phyloP scores from a whole-genome alignment of 2,797 vertebrate species.

The Rhabdomys pumilio region DNA sequence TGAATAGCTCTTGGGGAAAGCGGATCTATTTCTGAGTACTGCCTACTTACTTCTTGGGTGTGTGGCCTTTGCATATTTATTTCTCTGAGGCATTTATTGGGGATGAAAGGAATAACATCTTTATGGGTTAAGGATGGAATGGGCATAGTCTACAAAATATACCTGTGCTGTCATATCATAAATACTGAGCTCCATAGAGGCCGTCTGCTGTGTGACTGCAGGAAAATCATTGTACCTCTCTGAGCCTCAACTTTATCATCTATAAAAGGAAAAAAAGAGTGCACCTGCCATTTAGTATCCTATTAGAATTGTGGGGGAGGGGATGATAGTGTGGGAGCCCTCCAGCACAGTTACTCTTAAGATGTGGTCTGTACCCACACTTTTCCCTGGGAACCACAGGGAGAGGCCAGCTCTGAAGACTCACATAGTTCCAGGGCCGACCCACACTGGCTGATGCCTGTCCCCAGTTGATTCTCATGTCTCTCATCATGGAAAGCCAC shows the following conservation, averaged over 20 bases:
- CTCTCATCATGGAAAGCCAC: slow-evolving; percentile 3
- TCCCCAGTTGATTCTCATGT: not conserved
- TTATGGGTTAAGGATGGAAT: not conserved
- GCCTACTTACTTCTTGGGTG: not conserved
- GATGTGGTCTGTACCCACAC: not conserved
- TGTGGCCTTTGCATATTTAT: not conserved
- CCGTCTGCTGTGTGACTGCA: not conserved
- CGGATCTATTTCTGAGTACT: not conserved
- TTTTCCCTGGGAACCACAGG: not conserved
- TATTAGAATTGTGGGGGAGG: slow-evolving; percentile 5
- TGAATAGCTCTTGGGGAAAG: not conserved
- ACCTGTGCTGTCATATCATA: not conserved
- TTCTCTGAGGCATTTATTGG: not conserved
- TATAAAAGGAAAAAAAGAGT: slow-evolving; percentile 36
- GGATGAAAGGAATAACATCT: not conserved
- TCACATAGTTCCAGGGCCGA: not conserved
- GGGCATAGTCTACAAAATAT: not conserved
- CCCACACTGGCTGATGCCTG: not conserved
- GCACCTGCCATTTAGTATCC: not conserved
- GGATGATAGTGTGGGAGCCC: not conserved
- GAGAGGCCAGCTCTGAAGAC: not conserved
- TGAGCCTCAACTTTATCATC: not conserved
- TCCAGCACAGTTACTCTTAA: not conserved
- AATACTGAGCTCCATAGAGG: not conserved
- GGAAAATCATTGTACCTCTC: not conserved